phyloP scores from a whole-genome alignment of 2,113 vertebrate species.

The Rhinoptilus africanus region DNA sequence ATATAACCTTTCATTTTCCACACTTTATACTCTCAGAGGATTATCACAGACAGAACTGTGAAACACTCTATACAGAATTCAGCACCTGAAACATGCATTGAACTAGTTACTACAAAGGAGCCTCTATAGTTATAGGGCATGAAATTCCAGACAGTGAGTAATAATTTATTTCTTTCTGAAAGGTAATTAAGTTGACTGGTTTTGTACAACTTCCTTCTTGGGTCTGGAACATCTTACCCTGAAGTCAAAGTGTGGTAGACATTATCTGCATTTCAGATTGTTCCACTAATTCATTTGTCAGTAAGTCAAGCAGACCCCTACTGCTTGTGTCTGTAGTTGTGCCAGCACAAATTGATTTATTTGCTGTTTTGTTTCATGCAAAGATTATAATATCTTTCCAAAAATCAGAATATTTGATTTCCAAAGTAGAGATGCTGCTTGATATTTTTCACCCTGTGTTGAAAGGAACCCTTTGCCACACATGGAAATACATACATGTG shows the following conservation, averaged over 20 bases:
- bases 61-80: not conserved
- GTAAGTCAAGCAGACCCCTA: not conserved
- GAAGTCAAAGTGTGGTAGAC: constrained; percentile 5
- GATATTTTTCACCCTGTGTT: not conserved
- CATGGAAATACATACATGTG: not conserved
- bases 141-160: not conserved
- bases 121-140: not conserved
- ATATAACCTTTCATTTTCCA: not conserved
- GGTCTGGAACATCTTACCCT: not conserved
- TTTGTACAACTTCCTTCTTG: constrained; percentile 19
- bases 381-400: not conserved
- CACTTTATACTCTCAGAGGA: not conserved
- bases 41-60: not conserved
- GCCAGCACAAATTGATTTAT: not conserved
- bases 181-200: not conserved
- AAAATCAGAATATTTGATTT: not conserved
- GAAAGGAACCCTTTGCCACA: not conserved
- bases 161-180: not conserved
- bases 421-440: not conserved
- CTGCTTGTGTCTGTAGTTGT: not conserved
- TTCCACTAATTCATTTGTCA: constrained; percentile 6
- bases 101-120: not conserved
- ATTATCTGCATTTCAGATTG: constrained; percentile 10
- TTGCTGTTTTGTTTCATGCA: not conserved
- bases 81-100: not conserved